A percentile compares a stretch with the other conserved stretches of the same genome.
These are phyloP conservation scores for Acrocephalus scirpaceus DNA, from an alignment of 2,797 vertebrate genomes.

Conservation along the genomic window DNA sequence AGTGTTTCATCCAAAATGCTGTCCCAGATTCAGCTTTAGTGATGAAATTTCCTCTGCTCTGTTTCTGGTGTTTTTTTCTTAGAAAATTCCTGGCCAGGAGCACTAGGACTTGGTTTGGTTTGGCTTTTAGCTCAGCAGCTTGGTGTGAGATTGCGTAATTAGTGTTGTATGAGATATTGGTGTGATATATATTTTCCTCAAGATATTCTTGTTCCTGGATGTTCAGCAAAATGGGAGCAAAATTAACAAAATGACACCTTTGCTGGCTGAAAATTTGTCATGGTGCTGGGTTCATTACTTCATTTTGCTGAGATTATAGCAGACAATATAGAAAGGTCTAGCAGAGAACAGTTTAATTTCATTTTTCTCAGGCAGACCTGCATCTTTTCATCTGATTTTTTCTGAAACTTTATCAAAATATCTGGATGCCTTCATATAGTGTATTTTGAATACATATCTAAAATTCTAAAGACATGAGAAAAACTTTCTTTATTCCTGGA, in stretches of 20 bases:
- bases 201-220: neutral
- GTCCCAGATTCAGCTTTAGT: neutral
- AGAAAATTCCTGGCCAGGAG: neutral
- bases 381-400: neutral
- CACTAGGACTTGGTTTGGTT: neutral
- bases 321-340: neutral
- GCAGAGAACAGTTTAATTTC: neutral
- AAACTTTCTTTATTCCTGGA: neutral
- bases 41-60: neutral
- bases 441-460: neutral
- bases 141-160: neutral
- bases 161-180: neutral
- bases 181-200: neutral
- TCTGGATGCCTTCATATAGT: neutral
- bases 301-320: neutral
- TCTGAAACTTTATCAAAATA: neutral
- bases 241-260: neutral
- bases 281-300: neutral
- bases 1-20: neutral
- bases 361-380: neutral
- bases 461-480: neutral
- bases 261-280: neutral
- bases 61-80: neutral
- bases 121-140: neutral
- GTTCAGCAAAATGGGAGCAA: neutral